These are phyloP conservation scores for Sarcophilus harrisii DNA, from an alignment of 2,797 vertebrate genomes.

Conservation along the genomic window DNA sequence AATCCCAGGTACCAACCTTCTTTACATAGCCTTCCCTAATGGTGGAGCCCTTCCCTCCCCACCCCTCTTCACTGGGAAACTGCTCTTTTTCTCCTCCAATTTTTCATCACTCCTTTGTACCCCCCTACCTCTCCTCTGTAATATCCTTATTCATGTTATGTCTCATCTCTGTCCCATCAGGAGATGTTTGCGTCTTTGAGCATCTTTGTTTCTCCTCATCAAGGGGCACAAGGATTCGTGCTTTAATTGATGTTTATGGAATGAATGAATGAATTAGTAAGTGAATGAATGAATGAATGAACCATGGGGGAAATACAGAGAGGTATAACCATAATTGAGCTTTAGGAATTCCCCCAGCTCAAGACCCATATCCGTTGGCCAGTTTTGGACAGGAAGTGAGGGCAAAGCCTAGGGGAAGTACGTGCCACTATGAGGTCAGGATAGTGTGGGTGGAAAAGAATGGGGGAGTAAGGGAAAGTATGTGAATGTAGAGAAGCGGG, in stretches of 20 bases:
- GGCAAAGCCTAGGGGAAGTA: background rate
- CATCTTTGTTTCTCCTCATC: background rate
- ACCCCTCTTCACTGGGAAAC: too few species aligned
- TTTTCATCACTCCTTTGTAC: background rate
- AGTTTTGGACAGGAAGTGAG: background rate
- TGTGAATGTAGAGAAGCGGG: background rate
- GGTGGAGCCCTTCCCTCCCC: too few species aligned
- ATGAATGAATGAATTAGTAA: background rate
- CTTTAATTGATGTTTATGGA: background rate
- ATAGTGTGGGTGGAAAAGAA: background rate
- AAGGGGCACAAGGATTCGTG: background rate
- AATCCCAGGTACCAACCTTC: background rate
- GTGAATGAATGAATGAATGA: background rate
- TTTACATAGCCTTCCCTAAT: background rate
- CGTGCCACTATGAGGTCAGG: background rate
- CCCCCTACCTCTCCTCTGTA: background rate
- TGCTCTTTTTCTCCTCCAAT: background rate
- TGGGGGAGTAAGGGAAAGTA: background rate
- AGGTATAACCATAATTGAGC: background rate
- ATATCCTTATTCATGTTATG: background rate
- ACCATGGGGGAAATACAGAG: background rate
- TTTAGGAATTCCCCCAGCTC: background rate
- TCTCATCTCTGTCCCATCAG: background rate
- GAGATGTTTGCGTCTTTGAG: background rate
- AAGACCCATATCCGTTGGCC: background rate